Percentiles rank a stretch among this genome's conserved stretches.
Conservation (phyloP, 2,888 invertebrate species). For the Acleris holmiana region DNA sequence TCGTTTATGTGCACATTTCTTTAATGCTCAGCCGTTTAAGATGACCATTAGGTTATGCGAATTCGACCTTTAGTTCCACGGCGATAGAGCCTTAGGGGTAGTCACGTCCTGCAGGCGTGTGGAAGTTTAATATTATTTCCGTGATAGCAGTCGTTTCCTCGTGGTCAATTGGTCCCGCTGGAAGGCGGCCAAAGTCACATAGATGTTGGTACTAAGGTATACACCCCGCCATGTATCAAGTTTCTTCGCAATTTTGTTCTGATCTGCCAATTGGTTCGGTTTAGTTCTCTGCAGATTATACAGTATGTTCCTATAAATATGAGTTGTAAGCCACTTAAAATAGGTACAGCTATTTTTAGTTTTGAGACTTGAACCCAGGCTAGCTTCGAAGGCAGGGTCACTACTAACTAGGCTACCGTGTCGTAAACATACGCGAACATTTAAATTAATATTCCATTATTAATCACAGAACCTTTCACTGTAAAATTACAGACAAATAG, state of each 20-base stretch:
- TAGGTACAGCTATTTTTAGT: too few relatives aligned
- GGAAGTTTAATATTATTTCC: slow-evolving; percentile 36
- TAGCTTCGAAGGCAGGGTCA: too few relatives aligned
- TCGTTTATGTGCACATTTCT: slow-evolving; percentile 14
- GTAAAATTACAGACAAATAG: too few relatives aligned
- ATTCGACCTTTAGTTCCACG: slow-evolving; percentile 13
- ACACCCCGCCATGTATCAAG: slow-evolving; percentile 29
- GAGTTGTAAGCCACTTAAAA: background rate
- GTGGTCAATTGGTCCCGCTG: slow-evolving; percentile 34
- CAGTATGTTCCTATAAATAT: too few relatives aligned
- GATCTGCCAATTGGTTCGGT: slow-evolving; percentile 24
- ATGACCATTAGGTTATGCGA: slow-evolving; percentile 1
- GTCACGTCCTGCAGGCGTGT: slow-evolving; percentile 7
- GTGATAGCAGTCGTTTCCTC: slow-evolving; percentile 18
- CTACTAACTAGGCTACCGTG: too few relatives aligned
- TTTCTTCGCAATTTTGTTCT: slow-evolving; percentile 34
- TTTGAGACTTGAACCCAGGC: too few relatives aligned
- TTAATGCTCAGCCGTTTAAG: background rate
- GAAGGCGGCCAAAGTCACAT: slow-evolving; percentile 33
- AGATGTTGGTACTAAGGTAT: slow-evolving; percentile 4
- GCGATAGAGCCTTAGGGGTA: background rate
- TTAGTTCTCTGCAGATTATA: slow-evolving; percentile 12
- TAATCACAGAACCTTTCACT: too few relatives aligned
- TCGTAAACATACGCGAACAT: too few relatives aligned
- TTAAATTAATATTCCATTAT: too few relatives aligned